Evolutionary conservation across 2,888 invertebrate genomes (phyloP), one percentile per base, ranked within the genome.

Genomic region (Ferdinandea cuprea): DNA sequence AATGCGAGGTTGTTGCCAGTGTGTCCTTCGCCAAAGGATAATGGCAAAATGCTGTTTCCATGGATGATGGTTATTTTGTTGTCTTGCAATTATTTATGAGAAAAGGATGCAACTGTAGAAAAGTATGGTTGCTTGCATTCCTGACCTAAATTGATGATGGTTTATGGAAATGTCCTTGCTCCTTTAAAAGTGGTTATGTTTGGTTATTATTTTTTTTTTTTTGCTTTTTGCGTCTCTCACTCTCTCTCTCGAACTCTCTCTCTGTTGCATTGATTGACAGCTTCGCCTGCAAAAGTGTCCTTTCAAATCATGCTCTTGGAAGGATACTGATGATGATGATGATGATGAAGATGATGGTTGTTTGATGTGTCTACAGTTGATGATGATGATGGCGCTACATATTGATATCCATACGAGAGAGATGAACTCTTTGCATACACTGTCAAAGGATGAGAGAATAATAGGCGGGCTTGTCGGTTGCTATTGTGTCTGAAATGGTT

Each of bases 81-180:
- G 52, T 76, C 37, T 76, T 58, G 80, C 76, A 81, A 76, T 81
- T 66, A 71, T 81, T 66, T 71, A 17, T 52, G 50, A n/a, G 54
- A 32, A 54, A 30, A 52, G 56, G 50, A 44, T 73, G 59, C 54
- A 54, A 63, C 25, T 56, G 28, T 30, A 17, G 48, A 56, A n/a
- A n/a, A 63, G 25, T 50, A 80, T 37, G 28, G 65, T 37, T 77
- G 59, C 63, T 11, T 71, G 77, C 52, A 71, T 77, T 83, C 78
- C 78, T 78, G 83, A 83, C 83, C 77, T 61, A 77, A 83, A 83
- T 83, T 56, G 71, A 50, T 78, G 66, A 66, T 68, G 61, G 83
- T 77, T 72, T 83, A 61, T 61, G 77, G 48, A 46, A 5, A 48
- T 78, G 72, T 78, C 83, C 83, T 83, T 72, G 78, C 56, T 74